Percentiles rank a stretch among this genome's conserved stretches.
These are phyloP conservation scores for Oscheius sp. DNA, from an alignment of 2,888 invertebrate genomes.

Conservation along the genomic window DNA sequence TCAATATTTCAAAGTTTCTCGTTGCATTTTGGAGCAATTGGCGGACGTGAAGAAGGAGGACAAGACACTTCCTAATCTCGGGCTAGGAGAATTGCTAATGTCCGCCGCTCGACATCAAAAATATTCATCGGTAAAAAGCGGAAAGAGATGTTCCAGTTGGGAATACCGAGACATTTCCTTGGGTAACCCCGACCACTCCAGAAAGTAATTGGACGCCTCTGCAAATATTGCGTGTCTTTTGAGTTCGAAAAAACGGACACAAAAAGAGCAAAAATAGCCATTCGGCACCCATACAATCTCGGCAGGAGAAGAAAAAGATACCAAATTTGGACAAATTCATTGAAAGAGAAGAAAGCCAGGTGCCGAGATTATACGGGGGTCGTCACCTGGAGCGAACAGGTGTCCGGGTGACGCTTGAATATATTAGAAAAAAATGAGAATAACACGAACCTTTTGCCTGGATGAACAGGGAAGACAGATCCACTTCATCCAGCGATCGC, in stretches of 20 bases:
- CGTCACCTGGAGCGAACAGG: no score
- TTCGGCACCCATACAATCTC: no score
- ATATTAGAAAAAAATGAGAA: no score
- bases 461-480: neutral
- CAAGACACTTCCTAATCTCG: conserved; percentile 12
- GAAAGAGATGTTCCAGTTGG: neutral
- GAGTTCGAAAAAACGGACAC: no score
- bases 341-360: no score
- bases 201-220: conserved; percentile 15
- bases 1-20: neutral
- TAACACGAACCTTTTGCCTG: no score
- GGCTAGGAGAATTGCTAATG: conserved; percentile 32
- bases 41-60: neutral
- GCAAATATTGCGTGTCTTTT: conserved; percentile 7
- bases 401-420: no score
- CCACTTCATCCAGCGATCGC: neutral
- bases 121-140: conserved; percentile 1
- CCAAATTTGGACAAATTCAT: neutral
- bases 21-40: neutral
- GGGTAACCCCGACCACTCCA: conserved; percentile 5
- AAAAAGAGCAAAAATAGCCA: neutral
- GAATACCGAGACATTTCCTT: neutral
- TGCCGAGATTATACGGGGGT: no score
- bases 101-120: neutral
- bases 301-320: neutral